Base-by-base conservation (phyloP, 2,888 invertebrate genomes). In the Spodoptera exigua region DNA sequence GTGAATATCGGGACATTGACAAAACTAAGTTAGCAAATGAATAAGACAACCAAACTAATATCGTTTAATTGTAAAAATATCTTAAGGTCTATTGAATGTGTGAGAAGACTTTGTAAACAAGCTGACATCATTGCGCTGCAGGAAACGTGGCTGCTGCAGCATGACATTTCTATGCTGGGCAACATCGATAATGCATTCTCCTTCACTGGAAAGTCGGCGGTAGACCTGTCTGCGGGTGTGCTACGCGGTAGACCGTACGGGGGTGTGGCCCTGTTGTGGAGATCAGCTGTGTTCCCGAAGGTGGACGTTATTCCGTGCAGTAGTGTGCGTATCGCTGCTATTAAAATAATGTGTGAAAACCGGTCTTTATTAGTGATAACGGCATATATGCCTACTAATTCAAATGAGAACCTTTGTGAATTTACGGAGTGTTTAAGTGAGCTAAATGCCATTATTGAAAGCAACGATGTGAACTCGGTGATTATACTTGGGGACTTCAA, bases 361-460 rank as follows among this genome's bases (percentile, higher is more conserved):
- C 12, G 37, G 7, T 37, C 37, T 2, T 13, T 37, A 5, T 13
- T 37, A 14, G 37, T 37, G 13, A 1, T 37, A 9, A 34, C 44
- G 11, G 44, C 34, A 32, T 45, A 45, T 12, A 45, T 45, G 44
- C 44, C 44, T 34, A 45, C 44, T 34, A 10, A 45, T 10, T 2
- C 2, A 0, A 14, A 16, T 2, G 5, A 45, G 10, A 45, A 45
- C 11, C 11, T 45, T 2, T 11, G 10, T 10, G 44, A 45, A 12
- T 45, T 45, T 45, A 45, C 44, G 16, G 44, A 45, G 3, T 45
- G 44, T 34, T 16, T 45, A 1, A 4, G 44, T 45, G 44, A 45
- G 11, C 3, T 37, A 4, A 37, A 37, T 14, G 37, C 37, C 4
- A 14, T 37, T 3, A 37, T 37, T 13, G 37, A 37, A 5, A 37